Conservation (phyloP, 2,113 vertebrate species). For the Sitta europaea region DNA sequence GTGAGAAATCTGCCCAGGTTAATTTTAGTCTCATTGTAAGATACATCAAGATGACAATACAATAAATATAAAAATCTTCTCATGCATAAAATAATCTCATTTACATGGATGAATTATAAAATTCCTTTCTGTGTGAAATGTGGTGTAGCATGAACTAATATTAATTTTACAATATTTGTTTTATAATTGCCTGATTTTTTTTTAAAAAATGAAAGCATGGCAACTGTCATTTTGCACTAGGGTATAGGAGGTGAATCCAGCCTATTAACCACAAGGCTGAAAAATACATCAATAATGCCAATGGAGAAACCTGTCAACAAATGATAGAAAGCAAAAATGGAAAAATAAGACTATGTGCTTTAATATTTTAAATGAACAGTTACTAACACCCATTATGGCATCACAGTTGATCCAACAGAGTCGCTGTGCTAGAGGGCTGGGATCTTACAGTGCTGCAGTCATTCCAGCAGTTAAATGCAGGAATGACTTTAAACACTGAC, state of each 20-base stretch:
- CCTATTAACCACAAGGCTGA: not conserved
- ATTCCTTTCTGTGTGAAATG: not conserved
- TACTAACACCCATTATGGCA: not conserved
- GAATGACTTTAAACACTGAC: too few relatives aligned
- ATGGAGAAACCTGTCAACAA: not conserved
- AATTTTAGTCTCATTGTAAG: not conserved
- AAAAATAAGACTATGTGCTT: not conserved
- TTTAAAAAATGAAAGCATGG: not conserved
- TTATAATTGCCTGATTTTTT: not conserved
- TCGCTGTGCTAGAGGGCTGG: not conserved
- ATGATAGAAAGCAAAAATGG: not conserved
- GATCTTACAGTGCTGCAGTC: not conserved
- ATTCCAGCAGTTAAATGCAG: not conserved
- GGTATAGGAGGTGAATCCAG: not conserved
- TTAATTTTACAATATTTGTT: not conserved
- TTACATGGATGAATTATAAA: not conserved
- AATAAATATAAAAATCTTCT: not conserved
- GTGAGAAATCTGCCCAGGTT: not conserved
- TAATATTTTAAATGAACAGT: not conserved
- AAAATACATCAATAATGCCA: not conserved
- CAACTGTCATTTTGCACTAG: not conserved
- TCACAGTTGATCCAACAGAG: not conserved
- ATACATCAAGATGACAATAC: not conserved
- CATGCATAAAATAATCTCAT: not conserved
- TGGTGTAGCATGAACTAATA: not conserved